Evolutionary conservation across 53 echinoderm and acorn worm species (phyloP).

Genomic region (Stichopus horrens): DNA sequence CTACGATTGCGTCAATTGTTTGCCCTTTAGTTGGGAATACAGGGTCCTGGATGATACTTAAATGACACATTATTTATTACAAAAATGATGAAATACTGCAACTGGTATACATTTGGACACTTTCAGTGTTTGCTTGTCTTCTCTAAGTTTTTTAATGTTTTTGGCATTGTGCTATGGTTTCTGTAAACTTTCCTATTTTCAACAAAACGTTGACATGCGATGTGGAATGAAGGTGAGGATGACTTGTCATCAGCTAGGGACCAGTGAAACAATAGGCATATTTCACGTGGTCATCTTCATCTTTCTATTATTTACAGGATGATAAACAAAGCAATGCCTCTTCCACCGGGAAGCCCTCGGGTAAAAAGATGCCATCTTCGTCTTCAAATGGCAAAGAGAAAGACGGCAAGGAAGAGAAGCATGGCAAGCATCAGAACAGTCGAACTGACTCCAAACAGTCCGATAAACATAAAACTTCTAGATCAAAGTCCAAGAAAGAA

Average conservation of each 20-base stretch:
- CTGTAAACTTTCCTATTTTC: too few species aligned
- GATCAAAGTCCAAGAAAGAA: constrained; percentile 46
- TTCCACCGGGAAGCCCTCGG: background rate
- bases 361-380: background rate
- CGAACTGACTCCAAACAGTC: constrained; percentile 31
- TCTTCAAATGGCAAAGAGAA: constrained; percentile 23
- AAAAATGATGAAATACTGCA: too few species aligned
- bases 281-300: background rate
- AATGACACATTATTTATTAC: too few species aligned
- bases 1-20: background rate
- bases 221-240: too few species aligned
- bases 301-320: background rate
- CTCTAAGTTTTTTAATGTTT: too few species aligned
- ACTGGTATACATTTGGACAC: too few species aligned
- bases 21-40: background rate
- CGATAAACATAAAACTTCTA: constrained; percentile 56
- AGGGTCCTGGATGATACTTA: too few species aligned
- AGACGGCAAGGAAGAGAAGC: constrained; percentile 20
- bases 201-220: too few species aligned
- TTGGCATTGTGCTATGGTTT: too few species aligned
- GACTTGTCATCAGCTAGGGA: too few species aligned
- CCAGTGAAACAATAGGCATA: background rate
- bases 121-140: too few species aligned
- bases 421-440: background rate
- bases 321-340: constrained; percentile 1